Evolutionary conservation across 2,888 invertebrate genomes (phyloP), one percentile per base, ranked within the genome.

Genomic region (Epistrophe grossulariae): DNA sequence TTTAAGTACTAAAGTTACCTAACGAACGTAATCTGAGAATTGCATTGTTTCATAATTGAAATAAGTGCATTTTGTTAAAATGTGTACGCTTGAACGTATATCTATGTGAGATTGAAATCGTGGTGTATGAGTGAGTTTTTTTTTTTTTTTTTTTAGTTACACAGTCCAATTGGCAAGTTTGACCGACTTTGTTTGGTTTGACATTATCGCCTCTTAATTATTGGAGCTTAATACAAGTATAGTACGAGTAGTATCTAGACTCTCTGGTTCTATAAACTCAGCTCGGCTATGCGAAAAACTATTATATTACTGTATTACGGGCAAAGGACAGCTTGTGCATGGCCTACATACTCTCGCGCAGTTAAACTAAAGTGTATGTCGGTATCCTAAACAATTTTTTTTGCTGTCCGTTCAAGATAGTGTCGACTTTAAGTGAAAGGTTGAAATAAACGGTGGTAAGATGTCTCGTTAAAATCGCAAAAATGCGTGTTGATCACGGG

Each of bases 21-120:
- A 87, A 87, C 74, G 76, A 87, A 83, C 74, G 83, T 83, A 87
- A 87, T 79, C 66, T 24, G 83, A 87, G 87, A 87, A 83, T 87
- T 83, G 87, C 83, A 87, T 87, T 87, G 82, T 87, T 87, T 82
- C 87, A 87, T 87, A 87, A 87, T 87, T 87, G 79, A 79, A 82
- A 79, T 87, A 87, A 87, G 79, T 85, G 84, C 84, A 84, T 52
- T 78, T 83, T 76, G 55, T 62, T 66, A 43, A 45, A 68, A 68
- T 38, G 13, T n/a, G 45, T 48, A 48, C 24, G 11, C 40, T 24
- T 28, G 40, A 43, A 19, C 15, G 24, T 52, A 52, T 52, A 35
- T 35, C 68, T 50, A 38, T 38, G 35, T 38, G 8, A 17, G 31
- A 45, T 66, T 38, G 8, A 17, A 17, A 45, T 66, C 17, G 48